These are phyloP conservation scores for Ciconia nigra DNA, from an alignment of 2,797 vertebrate species.

Conservation along the genomic window DNA sequence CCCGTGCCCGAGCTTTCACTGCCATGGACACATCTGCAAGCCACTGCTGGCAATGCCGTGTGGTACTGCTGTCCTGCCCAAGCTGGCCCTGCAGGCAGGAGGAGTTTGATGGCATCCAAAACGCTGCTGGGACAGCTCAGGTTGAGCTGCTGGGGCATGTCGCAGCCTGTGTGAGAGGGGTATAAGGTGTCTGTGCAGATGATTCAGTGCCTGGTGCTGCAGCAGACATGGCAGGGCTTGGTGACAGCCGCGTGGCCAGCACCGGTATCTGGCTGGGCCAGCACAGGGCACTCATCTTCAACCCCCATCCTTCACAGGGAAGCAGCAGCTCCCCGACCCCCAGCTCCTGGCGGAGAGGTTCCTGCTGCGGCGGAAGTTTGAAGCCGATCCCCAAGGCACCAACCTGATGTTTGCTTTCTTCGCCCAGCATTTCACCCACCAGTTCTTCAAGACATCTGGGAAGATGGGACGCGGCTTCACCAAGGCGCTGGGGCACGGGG, in stretches of 20 bases:
- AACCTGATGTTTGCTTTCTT: slow-evolving; percentile 97
- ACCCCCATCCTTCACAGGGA: slow-evolving; percentile 73
- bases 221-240: neutral
- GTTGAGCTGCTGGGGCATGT: neutral
- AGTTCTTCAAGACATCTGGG: slow-evolving; percentile 91
- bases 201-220: neutral
- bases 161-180: neutral
- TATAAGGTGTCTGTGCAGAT: neutral
- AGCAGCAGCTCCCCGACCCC: slow-evolving; percentile 82
- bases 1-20: accelerated
- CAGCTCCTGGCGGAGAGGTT: slow-evolving; percentile 78
- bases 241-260: accelerated
- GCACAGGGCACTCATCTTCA: neutral
- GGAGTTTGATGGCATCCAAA: neutral
- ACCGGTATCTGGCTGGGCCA: accelerated
- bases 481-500: slow-evolving; percentile 89
- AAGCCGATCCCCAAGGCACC: slow-evolving; percentile 85
- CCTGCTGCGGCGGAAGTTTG: slow-evolving; percentile 82
- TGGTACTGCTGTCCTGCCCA: neutral
- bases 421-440: slow-evolving; percentile 97
- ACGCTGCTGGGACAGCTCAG: neutral
- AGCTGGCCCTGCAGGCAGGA: neutral
- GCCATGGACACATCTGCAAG: neutral
- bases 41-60: neutral
- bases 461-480: slow-evolving; percentile 85